Evolutionary conservation across 2,888 invertebrate species (phyloP).

Genomic region (Empis livida): DNA sequence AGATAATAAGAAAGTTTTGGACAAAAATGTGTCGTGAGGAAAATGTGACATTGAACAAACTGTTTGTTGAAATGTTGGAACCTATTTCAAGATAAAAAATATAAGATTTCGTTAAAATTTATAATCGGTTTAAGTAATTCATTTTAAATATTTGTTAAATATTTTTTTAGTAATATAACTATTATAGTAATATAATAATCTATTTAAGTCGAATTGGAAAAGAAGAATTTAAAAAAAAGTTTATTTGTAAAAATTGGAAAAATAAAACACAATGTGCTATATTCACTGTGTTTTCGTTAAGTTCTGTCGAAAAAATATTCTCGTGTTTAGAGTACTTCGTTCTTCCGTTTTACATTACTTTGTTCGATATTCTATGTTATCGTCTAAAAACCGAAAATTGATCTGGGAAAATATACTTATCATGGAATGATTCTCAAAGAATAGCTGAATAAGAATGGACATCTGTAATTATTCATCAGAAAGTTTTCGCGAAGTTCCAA

Average conservation of each 20-base stretch:
- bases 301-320: too few relatives aligned
- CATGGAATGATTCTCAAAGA: too few relatives aligned
- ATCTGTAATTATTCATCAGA: too few relatives aligned
- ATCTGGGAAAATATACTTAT: too few relatives aligned
- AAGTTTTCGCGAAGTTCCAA: too few relatives aligned
- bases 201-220: neutral
- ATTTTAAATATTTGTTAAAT: neutral
- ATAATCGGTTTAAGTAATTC: neutral
- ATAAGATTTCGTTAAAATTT: neutral
- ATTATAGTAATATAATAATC: neutral
- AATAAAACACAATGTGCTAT: neutral
- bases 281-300: too few relatives aligned
- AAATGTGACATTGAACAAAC: constrained; percentile 87
- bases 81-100: constrained; percentile 33
- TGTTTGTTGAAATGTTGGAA: constrained; percentile 94
- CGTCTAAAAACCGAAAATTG: too few relatives aligned
- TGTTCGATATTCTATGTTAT: too few relatives aligned
- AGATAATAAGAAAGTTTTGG: constrained; percentile 85
- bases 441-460: too few relatives aligned
- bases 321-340: too few relatives aligned
- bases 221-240: neutral
- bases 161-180: neutral
- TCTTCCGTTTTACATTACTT: too few relatives aligned
- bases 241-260: neutral
- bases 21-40: constrained; percentile 73